Percentiles rank a stretch among this genome's conserved stretches.
Evolutionary conservation across 2,113 vertebrate species (phyloP).

Genomic region (Copsychus sechellarum): DNA sequence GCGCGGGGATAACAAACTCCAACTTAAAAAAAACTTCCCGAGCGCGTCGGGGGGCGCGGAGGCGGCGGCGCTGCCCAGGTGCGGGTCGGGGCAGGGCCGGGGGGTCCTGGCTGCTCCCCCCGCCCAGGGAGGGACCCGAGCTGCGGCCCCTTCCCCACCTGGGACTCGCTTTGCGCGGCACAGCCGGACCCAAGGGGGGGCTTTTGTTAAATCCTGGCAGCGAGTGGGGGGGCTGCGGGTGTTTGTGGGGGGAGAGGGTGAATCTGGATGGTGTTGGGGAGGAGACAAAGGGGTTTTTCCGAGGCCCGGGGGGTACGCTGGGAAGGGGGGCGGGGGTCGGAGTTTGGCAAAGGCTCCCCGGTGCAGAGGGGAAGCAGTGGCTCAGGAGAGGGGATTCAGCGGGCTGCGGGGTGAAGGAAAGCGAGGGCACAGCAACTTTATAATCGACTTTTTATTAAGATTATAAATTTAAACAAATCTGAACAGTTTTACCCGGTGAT

Average conservation of each 20-base stretch:
- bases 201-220: neutral
- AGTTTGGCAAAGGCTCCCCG: neutral
- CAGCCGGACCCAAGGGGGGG: neutral
- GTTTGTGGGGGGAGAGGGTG: neutral
- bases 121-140: neutral
- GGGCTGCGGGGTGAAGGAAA: neutral
- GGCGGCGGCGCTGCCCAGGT: neutral
- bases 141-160: neutral
- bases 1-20: conserved; percentile 83
- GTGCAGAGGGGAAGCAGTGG: neutral
- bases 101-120: neutral
- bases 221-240: neutral
- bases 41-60: neutral
- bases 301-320: neutral
- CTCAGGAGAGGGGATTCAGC: neutral
- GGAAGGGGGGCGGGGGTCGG: neutral
- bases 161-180: neutral
- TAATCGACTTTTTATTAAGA: conserved; percentile 88
- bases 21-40: conserved; percentile 70
- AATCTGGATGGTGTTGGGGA: neutral
- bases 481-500: conserved; percentile 94
- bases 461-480: conserved; percentile 93
- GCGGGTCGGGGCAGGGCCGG: neutral
- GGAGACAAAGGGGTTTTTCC: neutral
- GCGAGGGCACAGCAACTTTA: conserved; percentile 32